Conservation (phyloP, 2,113 vertebrate species). For the Strix uralensis region DNA sequence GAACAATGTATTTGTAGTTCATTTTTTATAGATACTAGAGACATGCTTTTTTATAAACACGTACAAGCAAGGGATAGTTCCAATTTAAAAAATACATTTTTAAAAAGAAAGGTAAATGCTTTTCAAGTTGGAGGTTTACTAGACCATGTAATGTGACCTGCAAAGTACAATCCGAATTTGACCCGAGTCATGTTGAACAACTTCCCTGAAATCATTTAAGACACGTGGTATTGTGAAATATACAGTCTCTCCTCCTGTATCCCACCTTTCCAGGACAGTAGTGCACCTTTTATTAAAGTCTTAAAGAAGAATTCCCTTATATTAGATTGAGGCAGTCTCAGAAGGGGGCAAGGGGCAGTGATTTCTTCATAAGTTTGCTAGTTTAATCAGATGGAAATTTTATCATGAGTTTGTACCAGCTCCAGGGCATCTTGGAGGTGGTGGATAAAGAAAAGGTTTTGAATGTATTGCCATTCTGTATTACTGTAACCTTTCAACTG, state of each 20-base stretch:
- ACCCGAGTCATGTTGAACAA: not conserved
- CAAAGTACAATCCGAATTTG: not conserved
- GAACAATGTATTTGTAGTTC: not conserved
- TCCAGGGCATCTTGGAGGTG: not conserved
- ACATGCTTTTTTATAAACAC: not conserved
- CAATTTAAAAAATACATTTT: not conserved
- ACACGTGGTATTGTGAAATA: not conserved
- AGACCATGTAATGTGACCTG: not conserved
- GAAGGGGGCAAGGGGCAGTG: not conserved
- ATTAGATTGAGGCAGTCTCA: not conserved
- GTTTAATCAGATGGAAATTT: not conserved
- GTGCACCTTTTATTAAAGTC: not conserved
- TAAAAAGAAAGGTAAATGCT: not conserved
- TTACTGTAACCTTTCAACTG: not conserved
- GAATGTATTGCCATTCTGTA: not conserved
- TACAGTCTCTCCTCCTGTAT: not conserved
- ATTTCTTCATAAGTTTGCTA: not conserved
- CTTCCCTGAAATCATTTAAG: not conserved
- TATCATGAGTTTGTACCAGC: not conserved
- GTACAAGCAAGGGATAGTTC: not conserved
- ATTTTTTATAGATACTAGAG: not conserved
- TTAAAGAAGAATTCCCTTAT: not conserved
- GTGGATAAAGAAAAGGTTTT: not conserved
- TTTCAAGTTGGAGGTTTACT: not conserved
- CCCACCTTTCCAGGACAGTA: not conserved